phyloP scores from a whole-genome alignment of 2,888 invertebrate species.

The Andrena bicolor region DNA sequence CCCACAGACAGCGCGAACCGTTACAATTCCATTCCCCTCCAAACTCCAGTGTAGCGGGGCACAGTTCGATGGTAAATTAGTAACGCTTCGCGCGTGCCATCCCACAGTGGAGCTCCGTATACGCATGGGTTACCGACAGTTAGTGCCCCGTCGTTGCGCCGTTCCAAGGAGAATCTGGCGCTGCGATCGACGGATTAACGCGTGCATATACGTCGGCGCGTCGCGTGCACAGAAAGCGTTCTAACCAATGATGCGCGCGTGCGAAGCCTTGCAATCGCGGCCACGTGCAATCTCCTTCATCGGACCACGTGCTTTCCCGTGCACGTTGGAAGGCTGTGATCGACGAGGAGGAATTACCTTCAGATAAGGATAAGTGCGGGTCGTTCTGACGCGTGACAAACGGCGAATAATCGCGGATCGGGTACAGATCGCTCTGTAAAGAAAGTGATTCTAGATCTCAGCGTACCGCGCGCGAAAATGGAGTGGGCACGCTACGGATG shows the following conservation, averaged over 20 bases:
- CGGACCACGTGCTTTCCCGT: slow-evolving; percentile 7
- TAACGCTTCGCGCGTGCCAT: not conserved
- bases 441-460: not conserved
- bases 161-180: too few species aligned
- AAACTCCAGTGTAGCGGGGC: too few species aligned
- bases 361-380: slow-evolving; percentile 74
- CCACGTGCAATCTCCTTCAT: slow-evolving; percentile 1
- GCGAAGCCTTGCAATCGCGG: slow-evolving; percentile 63
- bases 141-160: too few species aligned
- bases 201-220: slow-evolving; percentile 26
- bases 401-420: slow-evolving; percentile 2
- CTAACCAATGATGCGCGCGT: slow-evolving; percentile 55
- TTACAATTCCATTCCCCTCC: too few species aligned
- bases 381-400: slow-evolving; percentile 41
- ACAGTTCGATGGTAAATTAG: not conserved
- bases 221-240: slow-evolving; percentile 48
- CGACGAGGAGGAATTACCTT: slow-evolving; percentile 51
- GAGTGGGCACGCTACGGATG: slow-evolving; percentile 9
- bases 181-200: slow-evolving; percentile 7
- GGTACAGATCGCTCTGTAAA: not conserved
- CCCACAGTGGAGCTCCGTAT: not conserved
- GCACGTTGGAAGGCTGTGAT: slow-evolving; percentile 24
- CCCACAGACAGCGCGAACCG: too few species aligned
- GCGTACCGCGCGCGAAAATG: not conserved
- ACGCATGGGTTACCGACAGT: not conserved